Base-by-base conservation (phyloP, 2,113 vertebrate species). In the Malaclemys terrapin region DNA sequence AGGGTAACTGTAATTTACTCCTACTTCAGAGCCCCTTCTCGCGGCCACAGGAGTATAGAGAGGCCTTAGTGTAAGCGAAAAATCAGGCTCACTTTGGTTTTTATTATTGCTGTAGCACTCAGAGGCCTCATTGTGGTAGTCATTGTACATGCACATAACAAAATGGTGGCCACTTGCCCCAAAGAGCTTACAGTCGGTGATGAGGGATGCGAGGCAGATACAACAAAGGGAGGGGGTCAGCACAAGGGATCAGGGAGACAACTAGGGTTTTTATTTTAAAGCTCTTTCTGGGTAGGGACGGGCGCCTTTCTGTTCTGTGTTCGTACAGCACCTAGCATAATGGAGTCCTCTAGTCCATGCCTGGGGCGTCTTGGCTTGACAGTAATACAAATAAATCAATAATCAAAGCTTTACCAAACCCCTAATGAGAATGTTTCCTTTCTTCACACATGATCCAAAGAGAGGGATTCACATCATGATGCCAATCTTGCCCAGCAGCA, bases 171-270 rank as follows among this genome's bases (percentile, higher is more conserved):
- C 24, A 13, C 42, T 45, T 76, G 72, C 38, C 72, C 45, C 52
- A 0, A 4, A 3, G 29, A 27, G 69, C 52, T 54, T 16, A 3
- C 1, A 17, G 35, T 84, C 27, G 1, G 0, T 0, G 1, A n/a
- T 76, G 72, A 42, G 56, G 56, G 17, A 79, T 79, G 45, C 19
- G 8, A 56, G 54, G 54, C 19, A 24, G 22, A 50, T 22, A 50
- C 19, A 49, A 22, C 52, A 54, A 38, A 13, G 12, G 22, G n/a
- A 35, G 11, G 53, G 8, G n/a, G 5, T 29, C 38, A 82, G 38
- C 54, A 29, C 17, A n/a, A 35, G 31, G 31, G 11, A 81, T 14
- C n/a, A 45, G 8, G n/a, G n/a, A 56, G 22, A 54, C n/a, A 81
- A 82, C n/a, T 4, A 45, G 22, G 52, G 20, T 4, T 75, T 45